Base-by-base conservation (phyloP, 2,113 vertebrate genomes). In the Actenoides hombroni region DNA sequence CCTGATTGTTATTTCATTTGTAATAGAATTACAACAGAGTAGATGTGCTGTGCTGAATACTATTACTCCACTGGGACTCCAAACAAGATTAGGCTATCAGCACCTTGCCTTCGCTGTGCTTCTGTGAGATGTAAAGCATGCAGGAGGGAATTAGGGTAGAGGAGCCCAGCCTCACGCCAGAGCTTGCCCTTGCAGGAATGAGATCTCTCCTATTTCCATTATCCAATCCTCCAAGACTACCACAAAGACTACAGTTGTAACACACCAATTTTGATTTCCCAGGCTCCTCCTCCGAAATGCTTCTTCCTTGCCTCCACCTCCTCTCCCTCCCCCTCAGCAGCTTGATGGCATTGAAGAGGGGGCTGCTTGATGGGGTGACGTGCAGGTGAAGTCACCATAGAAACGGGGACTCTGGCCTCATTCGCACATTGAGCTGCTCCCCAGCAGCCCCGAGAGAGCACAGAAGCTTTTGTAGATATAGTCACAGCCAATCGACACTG, bases 301-400 rank as follows among this genome's bases (percentile, higher is more conserved):
- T 44, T 23, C 39, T 68, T 83, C 46, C 44, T 51, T 10, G 2
- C 26, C 44, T 57, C 21, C 53, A 20, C 16, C 37, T 69, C 21
- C 59, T 42, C 46, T 67, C 53, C 63, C 93, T 17, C 29, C 28
- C 42, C 26, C 19, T 42, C 9, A 2, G 13, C 68, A 37, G 70
- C 12, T 5, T 7, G 6, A 11, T 2, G 39, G 35, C 51, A 64
- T 3, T 6, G 63, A n/a, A 42, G 54, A 81, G 60, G 60, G 53
- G 81, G 42, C 33, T 78, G 78, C 67, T 13, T 5, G 75, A n/a
- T 9, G 60, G 59, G 87, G 68, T 87, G 64, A 61, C 3, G 4
- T 33, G 64, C 4, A 13, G 80, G 84, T 86, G 12, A 71, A 77
- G 92, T 97, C 70, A 5, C 96, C 95, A 95, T 96, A 74, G 97